Conservation (phyloP, 2,888 invertebrate genomes). For the Ligdia adustata region DNA sequence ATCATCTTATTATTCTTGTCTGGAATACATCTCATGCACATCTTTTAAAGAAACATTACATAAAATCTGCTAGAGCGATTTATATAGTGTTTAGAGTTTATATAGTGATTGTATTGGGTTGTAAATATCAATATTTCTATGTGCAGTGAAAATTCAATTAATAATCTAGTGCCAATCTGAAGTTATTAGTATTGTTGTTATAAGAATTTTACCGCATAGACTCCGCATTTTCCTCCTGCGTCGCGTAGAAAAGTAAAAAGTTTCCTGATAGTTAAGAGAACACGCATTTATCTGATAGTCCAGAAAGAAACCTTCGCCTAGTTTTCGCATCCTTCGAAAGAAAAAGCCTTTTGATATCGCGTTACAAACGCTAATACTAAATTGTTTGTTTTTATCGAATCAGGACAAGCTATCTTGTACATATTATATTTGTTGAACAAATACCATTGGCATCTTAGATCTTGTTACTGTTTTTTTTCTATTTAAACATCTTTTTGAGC, state of each 20-base stretch:
- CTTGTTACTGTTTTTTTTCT: background rate
- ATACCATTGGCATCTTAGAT: no score
- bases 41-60: no score
- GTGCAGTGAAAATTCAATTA: no score
- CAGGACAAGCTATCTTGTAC: constrained; percentile 7
- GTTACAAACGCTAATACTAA: constrained; percentile 19
- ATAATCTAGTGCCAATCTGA: no score
- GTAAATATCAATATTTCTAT: no score
- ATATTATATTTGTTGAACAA: no score
- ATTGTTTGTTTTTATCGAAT: constrained; percentile 1
- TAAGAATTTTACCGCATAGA: constrained; percentile 5
- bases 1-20: no score
- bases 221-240: background rate
- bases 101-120: no score
- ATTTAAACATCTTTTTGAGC: background rate
- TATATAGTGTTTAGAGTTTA: no score
- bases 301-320: constrained; percentile 12
- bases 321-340: constrained; percentile 22
- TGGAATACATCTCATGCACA: no score
- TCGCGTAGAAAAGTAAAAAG: constrained; percentile 12
- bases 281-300: constrained; percentile 24
- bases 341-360: constrained; percentile 15
- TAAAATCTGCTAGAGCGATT: no score
- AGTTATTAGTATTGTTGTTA: background rate
- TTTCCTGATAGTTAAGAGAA: constrained; percentile 14